These are phyloP conservation scores for Synanceia verrucosa DNA, from an alignment of 2,797 vertebrate species.

Conservation along the genomic window DNA sequence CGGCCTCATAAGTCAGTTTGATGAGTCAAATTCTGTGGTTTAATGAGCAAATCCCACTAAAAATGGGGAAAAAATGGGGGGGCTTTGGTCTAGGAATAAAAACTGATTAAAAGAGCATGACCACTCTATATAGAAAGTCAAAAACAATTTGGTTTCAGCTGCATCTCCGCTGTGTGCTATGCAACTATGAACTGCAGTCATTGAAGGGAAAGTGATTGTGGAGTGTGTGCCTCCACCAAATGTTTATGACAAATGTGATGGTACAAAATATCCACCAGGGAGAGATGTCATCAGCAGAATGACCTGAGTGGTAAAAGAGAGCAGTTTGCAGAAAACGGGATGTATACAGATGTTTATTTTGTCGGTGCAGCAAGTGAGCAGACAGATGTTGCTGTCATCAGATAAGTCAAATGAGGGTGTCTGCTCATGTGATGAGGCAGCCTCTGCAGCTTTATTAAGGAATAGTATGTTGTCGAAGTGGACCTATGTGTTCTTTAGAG, in stretches of 20 bases:
- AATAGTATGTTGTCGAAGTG: slow-evolving; percentile 58
- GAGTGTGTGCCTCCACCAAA: slow-evolving; percentile 54
- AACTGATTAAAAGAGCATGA: slow-evolving; percentile 20
- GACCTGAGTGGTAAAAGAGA: slow-evolving; percentile 12
- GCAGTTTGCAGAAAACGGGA: slow-evolving; percentile 22
- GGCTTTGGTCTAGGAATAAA: slow-evolving; percentile 8
- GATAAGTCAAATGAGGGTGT: slow-evolving; percentile 18
- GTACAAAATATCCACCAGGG: slow-evolving; percentile 55
- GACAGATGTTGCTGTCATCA: slow-evolving; percentile 11
- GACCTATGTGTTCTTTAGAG: slow-evolving; percentile 67
- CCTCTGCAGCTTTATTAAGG: slow-evolving; percentile 58
- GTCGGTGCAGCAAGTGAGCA: slow-evolving; percentile 36
- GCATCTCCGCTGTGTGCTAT: slow-evolving; percentile 60
- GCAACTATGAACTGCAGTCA: slow-evolving; percentile 64
- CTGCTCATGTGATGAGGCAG: slow-evolving; percentile 24
- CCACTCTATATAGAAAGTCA: slow-evolving; percentile 24
- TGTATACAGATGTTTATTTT: slow-evolving; percentile 39
- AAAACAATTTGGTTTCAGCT: slow-evolving; percentile 16
- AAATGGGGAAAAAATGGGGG: background rate
- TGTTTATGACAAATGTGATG: slow-evolving; percentile 57
- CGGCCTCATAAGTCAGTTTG: background rate
- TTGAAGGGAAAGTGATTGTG: slow-evolving; percentile 39
- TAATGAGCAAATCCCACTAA: slow-evolving; percentile 26
- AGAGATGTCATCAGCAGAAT: slow-evolving; percentile 35
- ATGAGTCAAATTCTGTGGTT: slow-evolving; percentile 28